Base-by-base conservation (phyloP, 1,140 invertebrate species). In the Drosophila tani region DNA sequence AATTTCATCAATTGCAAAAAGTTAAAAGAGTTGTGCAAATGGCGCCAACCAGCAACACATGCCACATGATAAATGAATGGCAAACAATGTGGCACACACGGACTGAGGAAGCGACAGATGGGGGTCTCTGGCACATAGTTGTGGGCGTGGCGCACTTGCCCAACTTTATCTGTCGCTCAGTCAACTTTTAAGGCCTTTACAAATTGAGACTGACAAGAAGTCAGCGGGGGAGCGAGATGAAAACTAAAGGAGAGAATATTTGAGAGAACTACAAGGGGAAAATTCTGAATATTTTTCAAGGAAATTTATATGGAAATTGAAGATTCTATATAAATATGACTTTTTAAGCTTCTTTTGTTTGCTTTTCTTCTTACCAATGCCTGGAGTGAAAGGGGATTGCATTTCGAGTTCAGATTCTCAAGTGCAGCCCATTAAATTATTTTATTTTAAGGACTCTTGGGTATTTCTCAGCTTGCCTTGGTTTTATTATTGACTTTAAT, bases 21-120 rank as follows among this genome's bases (percentile, higher is more conserved):
- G 9, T 11, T 35, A 11, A 35, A 75, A 77, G 74, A 77, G 74
- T 77, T 77, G 75, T 77, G 75, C 75, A 77, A 77, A 77, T 77
- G 64, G 75, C 69, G 38, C 50, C 68, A 24, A 69, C 65, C 64
- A 56, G 64, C 67, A 65, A 68, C 66, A 68, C 66, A 69, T 75
- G 73, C 73, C 59, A 75, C 70, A 75, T 75, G 71, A 75, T 75
- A 75, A 75, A 75, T 75, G 73, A 75, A 75, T 75, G 38, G 75
- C 75, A 76, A 77, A 76, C 75, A 77, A 77, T 67, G 73, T 68
- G 75, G 35, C 56, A 71, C 51, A 21, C 53, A 50, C 45, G 35
- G 66, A 70, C 58, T 50, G 27, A 19, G 27, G 27, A 14, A 11
- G 14, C 51, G 45, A 70, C 67, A 73, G 46, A 19, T 59, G 45